These are phyloP conservation scores for Peromyscus californicus DNA, from an alignment of 2,113 vertebrate species.

Conservation along the genomic window DNA sequence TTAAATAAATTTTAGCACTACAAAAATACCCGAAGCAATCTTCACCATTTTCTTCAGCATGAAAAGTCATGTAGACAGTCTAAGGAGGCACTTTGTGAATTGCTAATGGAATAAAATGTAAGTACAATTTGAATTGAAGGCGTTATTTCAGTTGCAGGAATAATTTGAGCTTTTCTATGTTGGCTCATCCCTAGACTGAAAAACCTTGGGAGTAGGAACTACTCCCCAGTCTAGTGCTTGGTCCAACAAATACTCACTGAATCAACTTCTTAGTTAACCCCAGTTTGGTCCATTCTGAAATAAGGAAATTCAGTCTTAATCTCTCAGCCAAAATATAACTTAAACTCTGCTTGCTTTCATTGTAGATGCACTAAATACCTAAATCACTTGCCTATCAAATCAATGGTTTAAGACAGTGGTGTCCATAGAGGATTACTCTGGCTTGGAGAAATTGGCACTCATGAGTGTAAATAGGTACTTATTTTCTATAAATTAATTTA, in stretches of 20 bases:
- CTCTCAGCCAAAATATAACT: constrained; percentile 40
- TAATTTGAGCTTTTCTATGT: constrained; percentile 2
- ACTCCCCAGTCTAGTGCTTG: not conserved
- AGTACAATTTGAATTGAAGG: constrained; percentile 60
- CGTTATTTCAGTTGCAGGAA: constrained; percentile 48
- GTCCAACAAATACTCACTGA: not conserved
- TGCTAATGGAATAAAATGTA: constrained; percentile 70
- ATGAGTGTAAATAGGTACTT: not conserved
- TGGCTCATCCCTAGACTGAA: constrained; percentile 32
- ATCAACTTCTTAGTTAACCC: constrained; percentile 26
- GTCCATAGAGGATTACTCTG: not conserved
- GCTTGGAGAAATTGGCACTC: not conserved
- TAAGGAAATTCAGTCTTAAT: constrained; percentile 11
- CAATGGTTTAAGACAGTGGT: constrained; percentile 22
- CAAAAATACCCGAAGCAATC: constrained; percentile 84
- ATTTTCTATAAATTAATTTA: constrained; percentile 39
- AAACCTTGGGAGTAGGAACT: not conserved
- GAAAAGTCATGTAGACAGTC: constrained; percentile 75
- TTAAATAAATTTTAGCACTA: constrained; percentile 83
- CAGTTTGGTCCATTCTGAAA: constrained; percentile 33
- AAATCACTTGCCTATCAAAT: constrained; percentile 48
- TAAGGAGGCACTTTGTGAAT: constrained; percentile 52
- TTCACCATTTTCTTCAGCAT: constrained; percentile 83
- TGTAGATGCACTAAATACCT: not conserved
- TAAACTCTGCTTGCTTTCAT: not conserved